Percentiles rank a stretch among this genome's conserved stretches.
Evolutionary conservation across 2,888 invertebrate species (phyloP).

Genomic region (Stictocephala bisonia): DNA sequence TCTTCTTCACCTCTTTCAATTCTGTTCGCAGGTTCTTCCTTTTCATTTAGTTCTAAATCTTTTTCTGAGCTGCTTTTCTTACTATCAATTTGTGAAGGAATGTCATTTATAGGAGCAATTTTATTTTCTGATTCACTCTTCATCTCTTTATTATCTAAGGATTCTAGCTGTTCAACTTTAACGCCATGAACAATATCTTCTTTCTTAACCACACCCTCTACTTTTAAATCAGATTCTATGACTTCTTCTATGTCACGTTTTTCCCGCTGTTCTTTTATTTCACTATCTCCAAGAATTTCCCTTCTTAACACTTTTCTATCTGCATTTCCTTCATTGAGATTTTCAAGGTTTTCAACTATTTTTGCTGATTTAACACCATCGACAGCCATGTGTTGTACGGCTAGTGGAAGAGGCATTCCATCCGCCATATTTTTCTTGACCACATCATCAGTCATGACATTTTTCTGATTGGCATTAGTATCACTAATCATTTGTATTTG

Average conservation of each 20-base stretch:
- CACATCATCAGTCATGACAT: constrained; percentile 12
- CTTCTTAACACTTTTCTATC: constrained; percentile 49
- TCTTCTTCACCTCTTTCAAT: neutral
- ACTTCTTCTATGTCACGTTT: constrained; percentile 54
- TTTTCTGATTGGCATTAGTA: constrained; percentile 4
- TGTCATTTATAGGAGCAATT: too few species aligned
- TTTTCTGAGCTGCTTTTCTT: constrained; percentile 40
- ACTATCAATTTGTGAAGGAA: neutral
- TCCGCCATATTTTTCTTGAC: constrained; percentile 51
- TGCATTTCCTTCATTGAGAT: constrained; percentile 32
- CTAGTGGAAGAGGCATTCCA: constrained; percentile 54
- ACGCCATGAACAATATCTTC: constrained; percentile 20
- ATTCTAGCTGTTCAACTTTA: too few species aligned
- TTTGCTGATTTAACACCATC: constrained; percentile 50
- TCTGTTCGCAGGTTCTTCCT: neutral
- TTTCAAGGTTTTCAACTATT: constrained; percentile 42
- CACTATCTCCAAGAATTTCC: constrained; percentile 53
- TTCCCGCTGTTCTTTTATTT: constrained; percentile 51
- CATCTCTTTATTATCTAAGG: too few species aligned
- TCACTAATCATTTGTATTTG: neutral
- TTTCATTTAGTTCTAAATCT: constrained; percentile 39
- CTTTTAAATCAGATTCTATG: constrained; percentile 31
- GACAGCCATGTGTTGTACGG: constrained; percentile 46
- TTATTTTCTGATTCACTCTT: neutral
- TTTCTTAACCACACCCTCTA: neutral